Evolutionary conservation across 2,888 invertebrate genomes (phyloP).

Genomic region (Eulithis prunata): DNA sequence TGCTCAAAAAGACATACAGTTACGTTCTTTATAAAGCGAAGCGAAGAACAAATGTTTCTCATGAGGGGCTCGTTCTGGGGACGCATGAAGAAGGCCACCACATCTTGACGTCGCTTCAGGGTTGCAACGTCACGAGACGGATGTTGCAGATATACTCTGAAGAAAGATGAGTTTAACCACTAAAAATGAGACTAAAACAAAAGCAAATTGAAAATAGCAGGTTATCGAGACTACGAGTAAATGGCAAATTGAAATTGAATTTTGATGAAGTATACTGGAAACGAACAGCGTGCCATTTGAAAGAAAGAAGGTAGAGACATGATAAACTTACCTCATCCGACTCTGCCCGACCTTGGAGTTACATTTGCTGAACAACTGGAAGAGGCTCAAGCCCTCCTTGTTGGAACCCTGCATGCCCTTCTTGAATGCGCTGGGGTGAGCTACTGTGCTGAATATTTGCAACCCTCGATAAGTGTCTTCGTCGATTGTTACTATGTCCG

Average conservation of each 20-base stretch:
- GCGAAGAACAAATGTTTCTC: slow-evolving; percentile 85
- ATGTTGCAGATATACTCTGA: slow-evolving; percentile 87
- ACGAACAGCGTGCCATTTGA: no score
- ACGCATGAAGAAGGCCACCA: slow-evolving; percentile 87
- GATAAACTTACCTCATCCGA: slow-evolving; percentile 82
- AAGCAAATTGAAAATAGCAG: not conserved
- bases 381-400: slow-evolving; percentile 90
- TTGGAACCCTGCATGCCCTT: slow-evolving; percentile 83
- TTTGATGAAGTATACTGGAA: no score
- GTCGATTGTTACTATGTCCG: slow-evolving; percentile 88
- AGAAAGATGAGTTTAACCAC: not conserved
- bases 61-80: slow-evolving; percentile 86
- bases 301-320: no score
- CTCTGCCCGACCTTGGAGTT: slow-evolving; percentile 87
- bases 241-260: no score
- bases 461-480: slow-evolving; percentile 89
- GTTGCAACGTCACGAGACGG: slow-evolving; percentile 86
- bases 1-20: slow-evolving; percentile 70
- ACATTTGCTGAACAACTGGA: slow-evolving; percentile 88
- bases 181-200: not conserved
- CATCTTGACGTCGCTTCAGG: slow-evolving; percentile 87
- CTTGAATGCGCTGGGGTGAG: slow-evolving; percentile 91
- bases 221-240: no score
- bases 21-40: slow-evolving; percentile 86
- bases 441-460: slow-evolving; percentile 89